Evolutionary conservation across 2,888 invertebrate genomes (phyloP).

Genomic region (Microplitis manilae): DNA sequence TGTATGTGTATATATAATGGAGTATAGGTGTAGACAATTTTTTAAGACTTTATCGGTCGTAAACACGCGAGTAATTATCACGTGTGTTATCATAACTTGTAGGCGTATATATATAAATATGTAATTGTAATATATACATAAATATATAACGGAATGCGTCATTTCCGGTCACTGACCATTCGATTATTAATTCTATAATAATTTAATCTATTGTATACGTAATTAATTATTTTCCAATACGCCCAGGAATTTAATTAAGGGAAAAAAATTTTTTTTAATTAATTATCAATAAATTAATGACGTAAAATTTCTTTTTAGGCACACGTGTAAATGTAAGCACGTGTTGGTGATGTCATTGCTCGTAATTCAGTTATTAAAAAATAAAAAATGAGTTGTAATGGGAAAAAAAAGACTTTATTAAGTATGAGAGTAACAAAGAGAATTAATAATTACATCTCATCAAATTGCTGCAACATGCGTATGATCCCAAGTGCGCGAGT

Average conservation of each 20-base stretch:
- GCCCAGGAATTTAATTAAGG: no score
- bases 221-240: conserved; percentile 29
- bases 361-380: not conserved
- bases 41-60: conserved; percentile 60
- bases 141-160: conserved; percentile 57
- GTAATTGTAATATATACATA: not conserved
- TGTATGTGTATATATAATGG: conserved; percentile 2
- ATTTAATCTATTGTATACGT: conserved; percentile 38
- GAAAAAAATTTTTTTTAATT: no score
- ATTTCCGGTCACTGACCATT: conserved; percentile 68
- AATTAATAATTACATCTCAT: not conserved
- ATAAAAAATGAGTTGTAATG: not conserved
- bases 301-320: not conserved
- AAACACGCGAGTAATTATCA: conserved; percentile 65
- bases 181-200: conserved; percentile 59
- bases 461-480: conserved; percentile 10
- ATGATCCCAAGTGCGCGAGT: conserved; percentile 19
- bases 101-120: conserved; percentile 35
- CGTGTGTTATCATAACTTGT: conserved; percentile 58
- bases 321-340: not conserved
- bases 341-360: not conserved
- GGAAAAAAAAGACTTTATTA: not conserved
- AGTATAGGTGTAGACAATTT: not conserved
- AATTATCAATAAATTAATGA: no score
- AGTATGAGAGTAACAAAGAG: not conserved